These are phyloP conservation scores for Casuarius casuarius DNA, from an alignment of 2,113 vertebrate species.

Conservation along the genomic window DNA sequence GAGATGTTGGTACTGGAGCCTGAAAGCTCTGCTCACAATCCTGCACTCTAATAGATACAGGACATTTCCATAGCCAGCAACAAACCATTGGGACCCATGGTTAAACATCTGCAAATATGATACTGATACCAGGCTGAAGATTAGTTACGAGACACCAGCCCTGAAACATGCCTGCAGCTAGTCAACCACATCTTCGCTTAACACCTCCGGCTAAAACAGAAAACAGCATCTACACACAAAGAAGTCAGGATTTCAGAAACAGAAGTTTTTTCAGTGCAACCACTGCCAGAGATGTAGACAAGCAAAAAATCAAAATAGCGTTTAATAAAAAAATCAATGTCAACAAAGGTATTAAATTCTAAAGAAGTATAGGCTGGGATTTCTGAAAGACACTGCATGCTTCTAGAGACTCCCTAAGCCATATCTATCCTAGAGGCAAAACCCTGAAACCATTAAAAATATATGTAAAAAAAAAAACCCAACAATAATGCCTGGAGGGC, in stretches of 20 bases:
- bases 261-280: neutral
- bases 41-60: neutral
- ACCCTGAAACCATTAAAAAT: constrained; percentile 7
- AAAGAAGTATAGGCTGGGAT: neutral
- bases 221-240: neutral
- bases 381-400: neutral
- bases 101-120: neutral
- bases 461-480: neutral
- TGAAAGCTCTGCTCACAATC: neutral
- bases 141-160: neutral
- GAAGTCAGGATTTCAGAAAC: neutral
- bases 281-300: neutral
- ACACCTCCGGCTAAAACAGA: neutral
- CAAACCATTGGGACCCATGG: neutral
- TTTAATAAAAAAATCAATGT: neutral
- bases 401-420: neutral
- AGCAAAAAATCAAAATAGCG: neutral
- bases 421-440: constrained; percentile 2
- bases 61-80: neutral
- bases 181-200: neutral
- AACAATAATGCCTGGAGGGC: neutral
- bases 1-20: neutral
- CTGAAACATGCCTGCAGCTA: neutral
- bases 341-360: neutral
- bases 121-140: neutral